Conservation (phyloP, 2,113 vertebrate genomes). For the Oryzias woworae region DNA sequence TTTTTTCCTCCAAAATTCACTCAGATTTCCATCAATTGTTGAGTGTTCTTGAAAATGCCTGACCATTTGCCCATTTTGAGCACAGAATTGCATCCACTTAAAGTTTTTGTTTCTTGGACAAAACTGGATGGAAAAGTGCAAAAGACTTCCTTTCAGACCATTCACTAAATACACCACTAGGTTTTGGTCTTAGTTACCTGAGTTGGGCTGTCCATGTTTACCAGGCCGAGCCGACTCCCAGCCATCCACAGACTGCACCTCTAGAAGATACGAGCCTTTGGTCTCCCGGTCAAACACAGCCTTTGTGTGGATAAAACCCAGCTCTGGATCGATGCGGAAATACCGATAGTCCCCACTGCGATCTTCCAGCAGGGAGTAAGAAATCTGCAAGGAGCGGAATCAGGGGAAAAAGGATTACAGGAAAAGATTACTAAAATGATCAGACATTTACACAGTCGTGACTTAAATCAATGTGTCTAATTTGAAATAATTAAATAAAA, state of each 20-base stretch:
- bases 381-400: slow-evolving; percentile 72
- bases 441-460: not conserved
- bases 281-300: slow-evolving; percentile 87
- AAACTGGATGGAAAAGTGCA: not conserved
- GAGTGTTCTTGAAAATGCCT: no score
- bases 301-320: slow-evolving; percentile 83
- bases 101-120: not conserved
- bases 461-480: not conserved
- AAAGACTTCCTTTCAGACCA: not conserved
- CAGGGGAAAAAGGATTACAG: not conserved
- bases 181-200: slow-evolving; percentile 72
- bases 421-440: not conserved
- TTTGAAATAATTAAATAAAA: not conserved
- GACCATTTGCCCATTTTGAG: no score
- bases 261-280: slow-evolving; percentile 86
- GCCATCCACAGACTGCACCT: slow-evolving; percentile 85
- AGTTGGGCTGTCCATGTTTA: slow-evolving; percentile 86
- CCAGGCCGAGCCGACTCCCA: slow-evolving; percentile 87
- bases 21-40: no score
- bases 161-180: not conserved
- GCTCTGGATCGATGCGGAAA: slow-evolving; percentile 82
- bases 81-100: no score
- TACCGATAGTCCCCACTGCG: slow-evolving; percentile 81
- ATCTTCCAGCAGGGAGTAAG: slow-evolving; percentile 85
- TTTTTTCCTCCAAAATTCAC: no score